phyloP scores from a whole-genome alignment of 2,797 vertebrate species.

The Morelia viridis region DNA sequence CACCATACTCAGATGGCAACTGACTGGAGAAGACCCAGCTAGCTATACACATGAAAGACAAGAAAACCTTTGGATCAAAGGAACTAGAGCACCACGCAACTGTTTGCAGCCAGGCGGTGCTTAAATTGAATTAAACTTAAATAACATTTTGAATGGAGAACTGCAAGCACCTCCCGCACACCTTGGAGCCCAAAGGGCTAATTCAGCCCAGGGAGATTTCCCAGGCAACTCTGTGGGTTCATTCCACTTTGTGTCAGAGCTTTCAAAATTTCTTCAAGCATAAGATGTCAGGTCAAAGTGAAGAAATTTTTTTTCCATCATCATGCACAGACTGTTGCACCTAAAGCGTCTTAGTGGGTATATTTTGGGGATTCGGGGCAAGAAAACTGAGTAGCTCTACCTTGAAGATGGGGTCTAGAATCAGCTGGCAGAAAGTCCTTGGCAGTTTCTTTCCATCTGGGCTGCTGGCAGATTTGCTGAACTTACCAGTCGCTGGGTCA shows the following conservation, averaged over 20 bases:
- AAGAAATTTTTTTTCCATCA: slow-evolving; percentile 87
- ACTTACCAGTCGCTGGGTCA: slow-evolving; percentile 83
- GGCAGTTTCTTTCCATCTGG: slow-evolving; percentile 82
- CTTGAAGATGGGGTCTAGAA: slow-evolving; percentile 93
- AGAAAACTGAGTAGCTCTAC: slow-evolving; percentile 60
- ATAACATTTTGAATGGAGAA: background rate
- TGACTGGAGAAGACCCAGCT: background rate
- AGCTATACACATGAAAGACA: too few relatives aligned
- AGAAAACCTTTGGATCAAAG: too few relatives aligned
- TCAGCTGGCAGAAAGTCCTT: slow-evolving; percentile 87
- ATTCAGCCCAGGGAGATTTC: background rate
- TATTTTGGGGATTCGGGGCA: too few relatives aligned
- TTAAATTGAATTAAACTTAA: background rate
- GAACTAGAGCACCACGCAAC: too few relatives aligned
- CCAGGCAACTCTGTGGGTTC: background rate
- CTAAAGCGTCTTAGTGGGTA: background rate
- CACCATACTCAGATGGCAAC: too few relatives aligned
- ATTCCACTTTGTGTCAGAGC: slow-evolving; percentile 59
- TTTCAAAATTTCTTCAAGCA: slow-evolving; percentile 79
- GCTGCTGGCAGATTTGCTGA: slow-evolving; percentile 75
- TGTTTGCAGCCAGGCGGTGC: too few relatives aligned
- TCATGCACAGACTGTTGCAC: slow-evolving; percentile 68
- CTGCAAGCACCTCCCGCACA: background rate
- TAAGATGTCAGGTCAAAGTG: slow-evolving; percentile 95
- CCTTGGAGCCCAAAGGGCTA: background rate